Conservation (phyloP, 2,113 vertebrate genomes). For the Tupaia tana region DNA sequence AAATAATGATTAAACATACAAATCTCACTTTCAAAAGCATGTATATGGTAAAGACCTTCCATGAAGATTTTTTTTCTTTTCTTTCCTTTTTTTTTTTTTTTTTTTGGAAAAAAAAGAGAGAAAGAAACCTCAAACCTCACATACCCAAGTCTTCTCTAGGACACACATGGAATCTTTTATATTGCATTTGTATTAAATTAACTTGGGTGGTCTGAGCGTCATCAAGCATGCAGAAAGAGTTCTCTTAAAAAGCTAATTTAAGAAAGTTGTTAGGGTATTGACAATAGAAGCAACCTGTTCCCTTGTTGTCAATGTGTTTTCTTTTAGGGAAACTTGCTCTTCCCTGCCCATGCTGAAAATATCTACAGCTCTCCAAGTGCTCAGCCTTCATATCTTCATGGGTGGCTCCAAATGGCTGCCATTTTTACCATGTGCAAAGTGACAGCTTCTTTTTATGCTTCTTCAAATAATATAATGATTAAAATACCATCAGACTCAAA, state of each 20-base stretch:
- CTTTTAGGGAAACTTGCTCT: constrained; percentile 78
- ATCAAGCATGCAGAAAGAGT: constrained; percentile 79
- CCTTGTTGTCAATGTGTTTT: constrained; percentile 80
- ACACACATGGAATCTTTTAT: constrained; percentile 84
- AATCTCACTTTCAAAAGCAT: constrained; percentile 34
- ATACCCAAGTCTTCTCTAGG: constrained; percentile 59
- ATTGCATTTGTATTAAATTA: constrained; percentile 84
- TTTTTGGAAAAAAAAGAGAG: not conserved
- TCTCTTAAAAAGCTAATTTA: constrained; percentile 72
- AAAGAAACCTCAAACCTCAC: not conserved
- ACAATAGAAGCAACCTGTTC: constrained; percentile 77
- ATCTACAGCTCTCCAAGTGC: constrained; percentile 65
- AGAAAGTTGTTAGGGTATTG: constrained; percentile 71
- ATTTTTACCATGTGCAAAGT: constrained; percentile 55
- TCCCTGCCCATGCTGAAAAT: constrained; percentile 77
- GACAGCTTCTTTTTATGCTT: constrained; percentile 29
- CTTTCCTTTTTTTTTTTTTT: not conserved
- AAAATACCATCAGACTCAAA: not conserved
- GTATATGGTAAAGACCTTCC: not conserved
- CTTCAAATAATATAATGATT: constrained; percentile 45
- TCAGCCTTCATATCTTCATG: constrained; percentile 78
- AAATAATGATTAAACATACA: constrained; percentile 50
- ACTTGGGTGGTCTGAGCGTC: constrained; percentile 83
- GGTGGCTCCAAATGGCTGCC: constrained; percentile 79
- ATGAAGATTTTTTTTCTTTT: not conserved